Percentiles rank a stretch among this genome's conserved stretches.
phyloP scores from a whole-genome alignment of 2,113 vertebrate genomes.

The Lagenorhynchus albirostris region DNA sequence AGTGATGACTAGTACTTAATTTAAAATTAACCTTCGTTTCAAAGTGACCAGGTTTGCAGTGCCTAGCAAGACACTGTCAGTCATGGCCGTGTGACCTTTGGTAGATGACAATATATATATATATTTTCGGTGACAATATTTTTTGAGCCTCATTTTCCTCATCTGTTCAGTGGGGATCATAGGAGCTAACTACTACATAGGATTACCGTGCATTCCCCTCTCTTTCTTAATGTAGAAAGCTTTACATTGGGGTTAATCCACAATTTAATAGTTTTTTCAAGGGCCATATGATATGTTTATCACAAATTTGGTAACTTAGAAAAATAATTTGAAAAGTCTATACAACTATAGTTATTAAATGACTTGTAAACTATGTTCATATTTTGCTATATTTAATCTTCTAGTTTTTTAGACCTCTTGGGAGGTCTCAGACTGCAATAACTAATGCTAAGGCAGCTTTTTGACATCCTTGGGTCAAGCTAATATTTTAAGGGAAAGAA shows the following conservation, averaged over 20 bases:
- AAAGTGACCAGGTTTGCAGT: not conserved
- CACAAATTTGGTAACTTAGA: not conserved
- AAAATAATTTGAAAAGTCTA: not conserved
- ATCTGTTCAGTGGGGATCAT: not conserved
- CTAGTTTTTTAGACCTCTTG: not conserved
- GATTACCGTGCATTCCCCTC: not conserved
- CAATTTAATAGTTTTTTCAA: not conserved
- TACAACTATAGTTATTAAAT: constrained; percentile 35
- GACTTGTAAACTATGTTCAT: not conserved
- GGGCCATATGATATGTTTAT: not conserved
- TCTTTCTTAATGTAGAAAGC: not conserved
- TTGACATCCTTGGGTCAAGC: not conserved
- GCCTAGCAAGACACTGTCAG: not conserved
- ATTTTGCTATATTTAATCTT: not conserved
- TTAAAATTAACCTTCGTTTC: not conserved
- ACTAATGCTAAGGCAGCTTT: not conserved
- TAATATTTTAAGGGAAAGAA: constrained; percentile 33
- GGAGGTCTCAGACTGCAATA: not conserved
- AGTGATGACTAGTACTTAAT: not conserved
- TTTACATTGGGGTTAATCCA: not conserved
- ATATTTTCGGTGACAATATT: no score
- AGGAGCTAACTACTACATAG: not conserved
- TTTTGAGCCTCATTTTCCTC: not conserved
- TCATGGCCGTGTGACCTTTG: not conserved
- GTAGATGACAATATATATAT: no score